Evolutionary conservation across 2,888 invertebrate genomes (phyloP).

Genomic region (Hirtodrosophila trivittata): DNA sequence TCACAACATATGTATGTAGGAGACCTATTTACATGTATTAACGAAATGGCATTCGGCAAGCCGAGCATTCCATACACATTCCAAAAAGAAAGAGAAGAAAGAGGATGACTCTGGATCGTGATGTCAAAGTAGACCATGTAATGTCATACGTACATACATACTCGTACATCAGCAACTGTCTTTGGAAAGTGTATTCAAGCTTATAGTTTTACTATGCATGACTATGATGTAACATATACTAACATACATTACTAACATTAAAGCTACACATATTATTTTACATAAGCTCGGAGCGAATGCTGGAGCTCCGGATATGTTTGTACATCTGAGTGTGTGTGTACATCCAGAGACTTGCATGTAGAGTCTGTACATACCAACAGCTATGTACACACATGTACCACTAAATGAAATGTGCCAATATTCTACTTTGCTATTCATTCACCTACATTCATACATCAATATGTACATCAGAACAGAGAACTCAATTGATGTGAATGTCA

Average conservation of each 20-base stretch:
- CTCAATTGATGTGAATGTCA: too few relatives aligned
- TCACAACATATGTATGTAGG: slow-evolving; percentile 4
- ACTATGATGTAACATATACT: too few relatives aligned
- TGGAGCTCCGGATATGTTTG: too few relatives aligned
- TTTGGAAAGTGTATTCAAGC: too few relatives aligned
- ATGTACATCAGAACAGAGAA: too few relatives aligned
- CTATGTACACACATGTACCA: slow-evolving; percentile 4
- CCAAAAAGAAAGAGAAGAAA: neutral
- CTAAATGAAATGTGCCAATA: slow-evolving; percentile 41
- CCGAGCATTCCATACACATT: slow-evolving; percentile 28
- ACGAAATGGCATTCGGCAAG: slow-evolving; percentile 36
- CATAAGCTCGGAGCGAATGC: too few relatives aligned
- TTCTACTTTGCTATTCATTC: slow-evolving; percentile 27
- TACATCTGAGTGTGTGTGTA: slow-evolving; percentile 1
- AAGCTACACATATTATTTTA: too few relatives aligned
- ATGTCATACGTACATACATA: neutral
- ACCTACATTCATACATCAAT: neutral
- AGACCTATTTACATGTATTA: neutral
- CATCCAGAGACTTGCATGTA: too few relatives aligned
- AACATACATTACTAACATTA: too few relatives aligned
- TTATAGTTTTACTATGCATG: too few relatives aligned
- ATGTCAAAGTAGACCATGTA: neutral
- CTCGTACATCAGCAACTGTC: too few relatives aligned
- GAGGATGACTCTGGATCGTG: neutral
- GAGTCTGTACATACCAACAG: too few relatives aligned